phyloP scores from a whole-genome alignment of 2,113 vertebrate genomes.

The Melanerpes formicivorus region DNA sequence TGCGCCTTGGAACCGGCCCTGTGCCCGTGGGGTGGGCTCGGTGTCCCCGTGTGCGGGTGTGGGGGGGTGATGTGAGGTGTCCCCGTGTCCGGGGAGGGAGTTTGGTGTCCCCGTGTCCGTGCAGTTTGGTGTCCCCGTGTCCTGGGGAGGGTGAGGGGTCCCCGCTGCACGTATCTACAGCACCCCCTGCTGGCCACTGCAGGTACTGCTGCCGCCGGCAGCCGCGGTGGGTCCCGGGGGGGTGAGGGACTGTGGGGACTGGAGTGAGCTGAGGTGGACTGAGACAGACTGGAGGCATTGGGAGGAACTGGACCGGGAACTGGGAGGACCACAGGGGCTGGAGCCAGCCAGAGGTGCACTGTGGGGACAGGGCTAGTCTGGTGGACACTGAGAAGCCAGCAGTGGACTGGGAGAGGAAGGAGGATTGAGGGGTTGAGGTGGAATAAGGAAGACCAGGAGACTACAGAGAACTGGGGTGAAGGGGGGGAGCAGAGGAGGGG shows the following conservation, averaged over 20 bases:
- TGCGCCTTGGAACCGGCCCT: neutral
- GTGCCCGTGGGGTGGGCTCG: too few relatives aligned
- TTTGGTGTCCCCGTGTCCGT: too few relatives aligned
- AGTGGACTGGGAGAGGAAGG: accelerated
- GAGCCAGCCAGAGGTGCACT: neutral
- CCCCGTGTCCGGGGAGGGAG: neutral
- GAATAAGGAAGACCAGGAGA: neutral
- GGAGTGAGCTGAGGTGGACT: neutral
- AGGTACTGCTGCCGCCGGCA: neutral
- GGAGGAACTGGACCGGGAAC: too few relatives aligned
- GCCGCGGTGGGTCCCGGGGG: accelerated
- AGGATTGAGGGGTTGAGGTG: neutral
- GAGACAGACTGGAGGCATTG: accelerated
- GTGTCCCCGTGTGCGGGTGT: neutral
- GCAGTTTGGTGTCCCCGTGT: too few relatives aligned
- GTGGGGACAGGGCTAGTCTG: neutral
- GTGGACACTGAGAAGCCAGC: neutral
- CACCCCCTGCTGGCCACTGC: neutral
- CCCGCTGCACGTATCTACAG: neutral
- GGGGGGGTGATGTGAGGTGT: too few relatives aligned
- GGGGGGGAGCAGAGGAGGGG: neutral
- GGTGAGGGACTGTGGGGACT: too few relatives aligned
- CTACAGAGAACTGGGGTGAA: neutral
- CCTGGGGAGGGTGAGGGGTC: too few relatives aligned
- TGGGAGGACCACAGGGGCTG: too few relatives aligned